Conservation (phyloP, 1,140 invertebrate species). For the Ridgeia piscesae region DNA sequence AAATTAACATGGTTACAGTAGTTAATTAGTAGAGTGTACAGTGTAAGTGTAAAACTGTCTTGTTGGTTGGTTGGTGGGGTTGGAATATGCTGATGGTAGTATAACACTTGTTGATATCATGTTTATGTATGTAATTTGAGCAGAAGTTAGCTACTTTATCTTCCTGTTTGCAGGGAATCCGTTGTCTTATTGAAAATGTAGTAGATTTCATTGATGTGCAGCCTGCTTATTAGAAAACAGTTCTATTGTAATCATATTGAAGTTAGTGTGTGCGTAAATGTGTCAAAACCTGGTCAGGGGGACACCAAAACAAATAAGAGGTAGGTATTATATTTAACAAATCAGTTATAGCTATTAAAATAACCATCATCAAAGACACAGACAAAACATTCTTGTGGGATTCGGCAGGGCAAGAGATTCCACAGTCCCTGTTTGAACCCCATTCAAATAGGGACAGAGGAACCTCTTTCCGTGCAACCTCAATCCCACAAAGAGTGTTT, state of each 20-base stretch:
- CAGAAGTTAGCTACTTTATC: neutral
- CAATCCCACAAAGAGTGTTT: neutral
- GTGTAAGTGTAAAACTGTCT: neutral
- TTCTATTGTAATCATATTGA: neutral
- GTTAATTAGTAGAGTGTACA: neutral
- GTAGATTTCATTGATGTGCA: neutral
- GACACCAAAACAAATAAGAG: too few species aligned
- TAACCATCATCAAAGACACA: too few species aligned
- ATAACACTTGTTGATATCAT: neutral
- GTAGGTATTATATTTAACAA: too few species aligned
- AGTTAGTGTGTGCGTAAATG: too few species aligned
- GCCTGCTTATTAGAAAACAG: neutral
- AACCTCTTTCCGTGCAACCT: too few species aligned
- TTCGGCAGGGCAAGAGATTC: too few species aligned
- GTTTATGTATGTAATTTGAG: neutral
- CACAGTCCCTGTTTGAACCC: too few species aligned
- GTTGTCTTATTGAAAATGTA: neutral
- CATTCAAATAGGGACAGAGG: neutral
- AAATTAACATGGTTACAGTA: neutral
- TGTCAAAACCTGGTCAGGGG: too few species aligned
- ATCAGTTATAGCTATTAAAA: too few species aligned
- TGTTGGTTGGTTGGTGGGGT: neutral
- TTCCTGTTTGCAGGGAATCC: neutral
- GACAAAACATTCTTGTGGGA: too few species aligned
- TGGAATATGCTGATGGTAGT: neutral